Base-by-base conservation (phyloP, 1,140 invertebrate species). In the Cryptotermes secundus region DNA sequence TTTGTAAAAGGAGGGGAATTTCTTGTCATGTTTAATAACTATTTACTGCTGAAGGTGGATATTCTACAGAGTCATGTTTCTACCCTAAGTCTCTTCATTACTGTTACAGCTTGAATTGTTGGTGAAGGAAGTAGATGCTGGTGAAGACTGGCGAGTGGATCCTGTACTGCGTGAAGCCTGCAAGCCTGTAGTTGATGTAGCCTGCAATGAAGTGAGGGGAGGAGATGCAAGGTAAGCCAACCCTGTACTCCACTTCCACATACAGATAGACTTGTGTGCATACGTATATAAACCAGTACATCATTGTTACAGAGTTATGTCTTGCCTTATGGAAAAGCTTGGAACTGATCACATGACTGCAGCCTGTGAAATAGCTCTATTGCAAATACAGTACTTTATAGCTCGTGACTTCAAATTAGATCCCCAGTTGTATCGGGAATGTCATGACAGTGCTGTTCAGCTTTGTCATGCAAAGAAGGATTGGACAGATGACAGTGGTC, bases 371-470 rank as follows among this genome's bases (percentile, higher is more conserved):
- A 93, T 95, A 83, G 95, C 96, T 35, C 90, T 99, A 42, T 91
- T 99, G 34, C 97, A 99, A 91, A 98, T 99, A 87, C 98, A 99
- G 88, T 99, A 98, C 89, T 99, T 99, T 90, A 93, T 99, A 82
- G 95, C 97, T 0, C 93, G 98, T 87, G 97, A 99, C 91, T 99
- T 97, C 87, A 97, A 96, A 88, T 89, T 99, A 79, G 98, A 99
- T 91, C 95, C 96, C 0, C 94, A 95, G 85, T 90, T 99, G 26
- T 99, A 97, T 88, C 93, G 93, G 87, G 93, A 95, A 22, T 99
- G 98, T 88, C 95, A 94, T 87, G 92, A 94, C 81, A 97, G 99
- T 91, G 98, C 98, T 7, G 91, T 93, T 4, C 93, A 92, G 59
- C 91, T 95, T 65, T 99, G 98, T 89, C 93, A 95, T 87, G 96